A percentile compares a stretch with the other conserved stretches of the same genome.
Conservation (phyloP, 2,113 vertebrate genomes). For the Etheostoma spectabile region DNA sequence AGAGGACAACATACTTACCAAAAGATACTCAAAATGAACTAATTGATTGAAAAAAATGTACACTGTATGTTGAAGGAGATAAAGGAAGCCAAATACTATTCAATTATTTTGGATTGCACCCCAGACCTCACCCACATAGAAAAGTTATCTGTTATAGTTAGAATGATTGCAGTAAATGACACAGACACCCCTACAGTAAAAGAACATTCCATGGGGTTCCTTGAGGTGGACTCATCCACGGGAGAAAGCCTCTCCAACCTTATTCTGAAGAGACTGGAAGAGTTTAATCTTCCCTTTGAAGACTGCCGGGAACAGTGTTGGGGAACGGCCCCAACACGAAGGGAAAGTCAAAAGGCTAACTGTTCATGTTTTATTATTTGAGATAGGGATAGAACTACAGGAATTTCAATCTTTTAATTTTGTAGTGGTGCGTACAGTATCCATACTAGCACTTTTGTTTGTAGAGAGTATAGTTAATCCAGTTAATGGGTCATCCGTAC, state of each 20-base stretch:
- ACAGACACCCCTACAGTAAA: not conserved
- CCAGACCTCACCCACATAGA: not conserved
- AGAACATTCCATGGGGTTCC: not conserved
- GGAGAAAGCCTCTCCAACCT: not conserved
- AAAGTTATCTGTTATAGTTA: not conserved
- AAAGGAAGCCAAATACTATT: not conserved
- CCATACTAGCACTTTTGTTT: too few relatives aligned
- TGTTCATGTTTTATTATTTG: too few relatives aligned
- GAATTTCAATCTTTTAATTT: too few relatives aligned
- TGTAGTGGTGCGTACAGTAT: too few relatives aligned
- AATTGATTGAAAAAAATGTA: not conserved
- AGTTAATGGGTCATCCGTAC: too few relatives aligned
- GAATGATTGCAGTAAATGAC: too few relatives aligned
- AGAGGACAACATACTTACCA: too few relatives aligned
- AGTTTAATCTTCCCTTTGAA: not conserved
- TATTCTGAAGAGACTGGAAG: conserved; percentile 5
- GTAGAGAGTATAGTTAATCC: too few relatives aligned
- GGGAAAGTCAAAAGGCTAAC: too few relatives aligned
- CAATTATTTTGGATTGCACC: not conserved
- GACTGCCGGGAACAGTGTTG: too few relatives aligned
- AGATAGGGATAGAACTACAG: too few relatives aligned
- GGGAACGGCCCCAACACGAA: too few relatives aligned
- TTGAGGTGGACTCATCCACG: not conserved
- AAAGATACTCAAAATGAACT: not conserved
- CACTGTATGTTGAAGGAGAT: not conserved